These are phyloP conservation scores for Cryptomyrus ogoouensis DNA, from an alignment of 2,113 vertebrate species.

Conservation along the genomic window DNA sequence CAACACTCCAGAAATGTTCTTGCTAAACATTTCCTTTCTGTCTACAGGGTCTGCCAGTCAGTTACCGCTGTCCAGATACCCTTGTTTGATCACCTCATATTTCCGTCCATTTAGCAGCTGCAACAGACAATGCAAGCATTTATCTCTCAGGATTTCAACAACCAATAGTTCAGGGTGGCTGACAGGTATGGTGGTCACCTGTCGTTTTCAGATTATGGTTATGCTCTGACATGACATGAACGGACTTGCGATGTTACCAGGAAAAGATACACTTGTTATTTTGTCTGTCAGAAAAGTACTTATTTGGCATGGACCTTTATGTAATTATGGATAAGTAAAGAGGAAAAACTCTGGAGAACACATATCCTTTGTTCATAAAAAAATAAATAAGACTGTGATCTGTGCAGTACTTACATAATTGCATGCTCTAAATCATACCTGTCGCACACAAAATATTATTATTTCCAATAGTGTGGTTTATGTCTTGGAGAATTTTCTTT, in stretches of 20 bases:
- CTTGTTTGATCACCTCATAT: neutral
- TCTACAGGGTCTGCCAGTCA: slow-evolving; percentile 24
- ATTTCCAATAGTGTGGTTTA: slow-evolving; percentile 38
- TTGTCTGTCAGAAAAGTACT: slow-evolving; percentile 43
- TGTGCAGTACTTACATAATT: slow-evolving; percentile 51
- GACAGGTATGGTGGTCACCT: slow-evolving; percentile 20
- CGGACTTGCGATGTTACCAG: slow-evolving; percentile 22
- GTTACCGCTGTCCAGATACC: slow-evolving; percentile 40
- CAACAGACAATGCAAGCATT: neutral
- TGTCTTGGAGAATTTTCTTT: slow-evolving; percentile 36
- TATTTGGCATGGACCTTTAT: slow-evolving; percentile 32
- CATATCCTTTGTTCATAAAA: slow-evolving; percentile 29
- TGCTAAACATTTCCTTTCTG: neutral
- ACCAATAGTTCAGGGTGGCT: slow-evolving; percentile 26
- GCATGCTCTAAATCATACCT: slow-evolving; percentile 46
- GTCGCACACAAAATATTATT: slow-evolving; percentile 45
- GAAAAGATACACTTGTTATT: slow-evolving; percentile 32
- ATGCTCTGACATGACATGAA: slow-evolving; percentile 26
- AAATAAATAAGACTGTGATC: slow-evolving; percentile 53
- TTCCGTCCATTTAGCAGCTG: neutral
- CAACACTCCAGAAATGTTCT: slow-evolving; percentile 16
- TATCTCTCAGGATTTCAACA: slow-evolving; percentile 23
- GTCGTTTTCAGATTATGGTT: slow-evolving; percentile 12
- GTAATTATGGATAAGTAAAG: slow-evolving; percentile 29
- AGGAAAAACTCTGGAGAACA: slow-evolving; percentile 33